These are phyloP conservation scores for Capromys pilorides DNA, from an alignment of 2,797 vertebrate species.

Conservation along the genomic window DNA sequence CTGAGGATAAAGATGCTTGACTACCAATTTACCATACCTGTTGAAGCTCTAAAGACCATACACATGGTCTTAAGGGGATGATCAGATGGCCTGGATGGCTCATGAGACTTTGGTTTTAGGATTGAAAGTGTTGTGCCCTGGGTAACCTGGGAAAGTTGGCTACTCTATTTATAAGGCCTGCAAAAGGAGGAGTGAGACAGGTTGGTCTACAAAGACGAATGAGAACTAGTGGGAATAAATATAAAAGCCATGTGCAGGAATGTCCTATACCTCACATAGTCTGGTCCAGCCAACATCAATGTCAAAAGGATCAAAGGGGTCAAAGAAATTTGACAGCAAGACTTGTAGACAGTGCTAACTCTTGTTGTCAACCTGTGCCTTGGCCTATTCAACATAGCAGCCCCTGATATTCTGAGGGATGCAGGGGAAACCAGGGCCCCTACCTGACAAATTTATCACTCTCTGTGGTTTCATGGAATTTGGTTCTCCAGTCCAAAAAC, in stretches of 20 bases:
- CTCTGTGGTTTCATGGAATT: not conserved
- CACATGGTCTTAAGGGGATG: not conserved
- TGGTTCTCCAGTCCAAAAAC: not conserved
- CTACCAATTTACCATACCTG: not conserved
- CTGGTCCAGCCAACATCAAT: not conserved
- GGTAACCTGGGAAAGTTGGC: not conserved
- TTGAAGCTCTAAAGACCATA: not conserved
- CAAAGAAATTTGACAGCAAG: not conserved
- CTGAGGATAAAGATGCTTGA: not conserved
- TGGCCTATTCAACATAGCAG: not conserved
- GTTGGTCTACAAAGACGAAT: not conserved
- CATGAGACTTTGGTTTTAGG: not conserved
- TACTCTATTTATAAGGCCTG: not conserved
- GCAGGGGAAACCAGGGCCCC: too few relatives aligned
- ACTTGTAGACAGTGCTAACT: not conserved
- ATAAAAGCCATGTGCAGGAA: not conserved
- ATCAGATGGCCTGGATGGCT: not conserved
- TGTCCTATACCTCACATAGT: not conserved
- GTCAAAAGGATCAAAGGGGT: not conserved
- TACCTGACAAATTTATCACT: not conserved
- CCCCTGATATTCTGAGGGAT: not conserved
- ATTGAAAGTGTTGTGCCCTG: not conserved
- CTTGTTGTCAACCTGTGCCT: not conserved
- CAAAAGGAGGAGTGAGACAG: not conserved
- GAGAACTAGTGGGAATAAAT: not conserved